phyloP scores from a whole-genome alignment of 2,888 invertebrate species.

The Colletes collaris region DNA sequence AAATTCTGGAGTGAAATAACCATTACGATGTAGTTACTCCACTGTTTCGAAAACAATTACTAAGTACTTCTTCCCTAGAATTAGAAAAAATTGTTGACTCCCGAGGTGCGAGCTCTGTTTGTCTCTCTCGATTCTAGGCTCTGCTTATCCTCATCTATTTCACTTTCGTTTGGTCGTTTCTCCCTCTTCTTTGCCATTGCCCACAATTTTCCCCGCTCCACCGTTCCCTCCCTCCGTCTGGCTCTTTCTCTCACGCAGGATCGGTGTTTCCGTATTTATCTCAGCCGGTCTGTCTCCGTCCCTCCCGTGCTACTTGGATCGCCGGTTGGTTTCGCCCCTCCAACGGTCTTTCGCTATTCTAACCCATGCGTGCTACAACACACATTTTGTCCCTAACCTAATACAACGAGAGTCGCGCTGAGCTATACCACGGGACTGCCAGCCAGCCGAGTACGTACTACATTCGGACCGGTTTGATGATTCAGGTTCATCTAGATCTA shows the following conservation, averaged over 20 bases:
- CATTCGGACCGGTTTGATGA: slow-evolving; percentile 77
- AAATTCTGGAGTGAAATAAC: no score
- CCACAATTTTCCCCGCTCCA: slow-evolving; percentile 1
- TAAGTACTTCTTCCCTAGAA: no score
- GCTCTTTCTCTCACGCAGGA: neutral
- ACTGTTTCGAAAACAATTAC: no score
- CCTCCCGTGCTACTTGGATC: slow-evolving; percentile 19
- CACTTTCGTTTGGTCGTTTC: slow-evolving; percentile 6
- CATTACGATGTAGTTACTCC: no score
- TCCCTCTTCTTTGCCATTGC: slow-evolving; percentile 28
- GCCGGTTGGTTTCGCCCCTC: slow-evolving; percentile 14
- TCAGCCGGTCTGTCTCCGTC: slow-evolving; percentile 7
- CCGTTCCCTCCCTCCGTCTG: neutral
- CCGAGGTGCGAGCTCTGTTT: no score
- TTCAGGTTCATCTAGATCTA: slow-evolving; percentile 79
- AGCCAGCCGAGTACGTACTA: slow-evolving; percentile 49
- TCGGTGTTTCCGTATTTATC: neutral
- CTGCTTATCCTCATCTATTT: slow-evolving; percentile 1
- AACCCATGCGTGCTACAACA: slow-evolving; percentile 74
- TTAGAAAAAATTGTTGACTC: no score
- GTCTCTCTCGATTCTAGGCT: neutral
- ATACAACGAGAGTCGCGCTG: slow-evolving; percentile 77
- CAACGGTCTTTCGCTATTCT: slow-evolving; percentile 68
- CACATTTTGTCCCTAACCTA: slow-evolving; percentile 78
- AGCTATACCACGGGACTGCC: slow-evolving; percentile 64